Conservation (phyloP, 2,113 vertebrate genomes). For the Benitochromis conjunctus region DNA sequence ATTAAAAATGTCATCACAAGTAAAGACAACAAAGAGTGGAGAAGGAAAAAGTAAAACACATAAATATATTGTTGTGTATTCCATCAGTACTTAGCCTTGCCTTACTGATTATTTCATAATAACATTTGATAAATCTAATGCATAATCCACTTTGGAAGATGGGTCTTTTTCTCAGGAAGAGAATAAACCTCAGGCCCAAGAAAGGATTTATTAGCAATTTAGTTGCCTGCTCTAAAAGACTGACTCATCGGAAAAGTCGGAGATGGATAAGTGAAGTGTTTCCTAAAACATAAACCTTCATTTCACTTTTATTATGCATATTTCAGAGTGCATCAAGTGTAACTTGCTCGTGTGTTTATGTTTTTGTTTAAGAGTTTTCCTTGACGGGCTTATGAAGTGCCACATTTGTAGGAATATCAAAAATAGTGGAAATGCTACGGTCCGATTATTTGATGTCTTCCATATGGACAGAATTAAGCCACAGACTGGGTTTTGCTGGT, state of each 20-base stretch:
- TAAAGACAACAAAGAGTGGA: neutral
- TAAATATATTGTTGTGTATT: neutral
- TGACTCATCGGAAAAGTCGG: neutral
- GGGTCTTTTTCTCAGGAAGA: neutral
- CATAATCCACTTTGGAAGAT: neutral
- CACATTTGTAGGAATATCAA: neutral
- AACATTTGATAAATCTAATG: neutral
- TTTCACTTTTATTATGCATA: neutral
- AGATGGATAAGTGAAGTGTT: neutral
- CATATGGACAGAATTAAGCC: neutral
- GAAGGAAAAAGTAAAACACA: neutral
- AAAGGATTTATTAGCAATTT: neutral
- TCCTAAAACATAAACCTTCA: neutral
- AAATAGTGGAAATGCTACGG: neutral
- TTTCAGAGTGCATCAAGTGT: neutral
- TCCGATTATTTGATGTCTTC: neutral
- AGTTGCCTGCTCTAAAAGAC: neutral
- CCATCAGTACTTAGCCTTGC: neutral
- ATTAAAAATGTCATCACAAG: neutral
- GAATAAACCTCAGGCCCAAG: neutral
- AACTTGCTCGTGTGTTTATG: neutral
- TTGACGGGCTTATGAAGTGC: neutral
- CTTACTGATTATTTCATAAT: neutral
- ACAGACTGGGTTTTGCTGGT: neutral
- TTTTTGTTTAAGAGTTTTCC: slow-evolving; percentile 1